Percentiles rank a stretch among this genome's conserved stretches.
Conservation (phyloP, 2,888 invertebrate species). For the Drosophila pseudotalamancana region DNA sequence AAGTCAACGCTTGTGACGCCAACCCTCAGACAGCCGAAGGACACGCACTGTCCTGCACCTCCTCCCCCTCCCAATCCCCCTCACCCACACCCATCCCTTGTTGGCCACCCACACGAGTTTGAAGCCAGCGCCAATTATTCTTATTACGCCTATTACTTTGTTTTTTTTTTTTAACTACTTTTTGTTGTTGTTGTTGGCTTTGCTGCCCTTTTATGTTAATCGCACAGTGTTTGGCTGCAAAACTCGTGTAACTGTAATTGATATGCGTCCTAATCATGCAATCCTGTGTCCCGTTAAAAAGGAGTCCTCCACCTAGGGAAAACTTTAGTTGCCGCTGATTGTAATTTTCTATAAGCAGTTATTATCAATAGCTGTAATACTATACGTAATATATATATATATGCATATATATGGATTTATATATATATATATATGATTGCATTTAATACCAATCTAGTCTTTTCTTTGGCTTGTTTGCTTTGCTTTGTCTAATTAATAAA, state of each 20-base stretch:
- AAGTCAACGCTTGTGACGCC: conserved; percentile 79
- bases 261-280: conserved; percentile 81
- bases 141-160: conserved; percentile 81
- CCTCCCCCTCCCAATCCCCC: not conserved
- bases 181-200: conserved; percentile 33
- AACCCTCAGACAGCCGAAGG: conserved; percentile 41
- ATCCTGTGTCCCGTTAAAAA: conserved; percentile 48
- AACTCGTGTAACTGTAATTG: conserved; percentile 82
- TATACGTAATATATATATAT: too few relatives aligned
- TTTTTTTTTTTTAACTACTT: conserved; percentile 69
- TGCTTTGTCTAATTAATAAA: conserved; percentile 70
- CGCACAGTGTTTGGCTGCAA: conserved; percentile 58
- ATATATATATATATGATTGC: too few relatives aligned
- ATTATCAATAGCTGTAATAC: conserved; percentile 7
- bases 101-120: conserved; percentile 16
- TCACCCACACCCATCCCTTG: not conserved
- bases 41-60: conserved; percentile 51
- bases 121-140: conserved; percentile 74
- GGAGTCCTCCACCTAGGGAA: not conserved
- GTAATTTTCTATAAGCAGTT: not conserved
- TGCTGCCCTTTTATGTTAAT: conserved; percentile 79
- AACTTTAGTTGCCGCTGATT: conserved; percentile 18
- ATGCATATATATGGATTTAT: too few relatives aligned
- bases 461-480: not conserved
- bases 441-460: not conserved